Percentiles rank a stretch among this genome's conserved stretches.
Evolutionary conservation across 2,888 invertebrate species (phyloP).

Genomic region (Lymantria dispar): DNA sequence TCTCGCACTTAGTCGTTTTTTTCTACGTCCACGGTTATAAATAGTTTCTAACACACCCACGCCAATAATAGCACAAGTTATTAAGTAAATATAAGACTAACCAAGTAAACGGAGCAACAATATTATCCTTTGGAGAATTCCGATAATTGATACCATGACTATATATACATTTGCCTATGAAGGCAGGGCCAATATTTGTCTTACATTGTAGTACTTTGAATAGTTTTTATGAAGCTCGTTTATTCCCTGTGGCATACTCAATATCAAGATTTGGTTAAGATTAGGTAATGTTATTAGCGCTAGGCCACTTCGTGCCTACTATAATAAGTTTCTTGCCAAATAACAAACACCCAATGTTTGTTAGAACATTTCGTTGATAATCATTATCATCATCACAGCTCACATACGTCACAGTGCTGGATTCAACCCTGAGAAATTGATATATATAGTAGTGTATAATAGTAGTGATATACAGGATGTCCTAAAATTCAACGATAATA

Average conservation of each 20-base stretch:
- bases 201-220: conserved; percentile 10
- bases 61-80: background rate
- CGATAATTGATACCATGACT: conserved; percentile 29
- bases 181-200: conserved; percentile 18
- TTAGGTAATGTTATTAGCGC: conserved; percentile 18
- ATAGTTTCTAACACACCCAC: too few relatives aligned
- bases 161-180: conserved; percentile 10
- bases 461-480: too few relatives aligned
- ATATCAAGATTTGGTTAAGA: conserved; percentile 26
- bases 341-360: too few relatives aligned
- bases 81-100: conserved; percentile 31
- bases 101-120: conserved; percentile 20
- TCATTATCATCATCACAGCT: too few relatives aligned
- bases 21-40: too few relatives aligned
- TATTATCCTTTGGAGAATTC: conserved; percentile 22
- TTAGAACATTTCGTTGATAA: too few relatives aligned
- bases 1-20: too few relatives aligned
- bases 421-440: too few relatives aligned
- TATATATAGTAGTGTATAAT: too few relatives aligned
- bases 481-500: too few relatives aligned
- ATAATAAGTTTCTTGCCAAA: too few relatives aligned
- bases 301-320: background rate
- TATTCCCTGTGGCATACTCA: conserved; percentile 16
- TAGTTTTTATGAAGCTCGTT: conserved; percentile 26
- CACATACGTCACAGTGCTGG: too few relatives aligned